These are phyloP conservation scores for Bovichtus variegatus DNA, from an alignment of 2,797 vertebrate genomes.

Conservation along the genomic window DNA sequence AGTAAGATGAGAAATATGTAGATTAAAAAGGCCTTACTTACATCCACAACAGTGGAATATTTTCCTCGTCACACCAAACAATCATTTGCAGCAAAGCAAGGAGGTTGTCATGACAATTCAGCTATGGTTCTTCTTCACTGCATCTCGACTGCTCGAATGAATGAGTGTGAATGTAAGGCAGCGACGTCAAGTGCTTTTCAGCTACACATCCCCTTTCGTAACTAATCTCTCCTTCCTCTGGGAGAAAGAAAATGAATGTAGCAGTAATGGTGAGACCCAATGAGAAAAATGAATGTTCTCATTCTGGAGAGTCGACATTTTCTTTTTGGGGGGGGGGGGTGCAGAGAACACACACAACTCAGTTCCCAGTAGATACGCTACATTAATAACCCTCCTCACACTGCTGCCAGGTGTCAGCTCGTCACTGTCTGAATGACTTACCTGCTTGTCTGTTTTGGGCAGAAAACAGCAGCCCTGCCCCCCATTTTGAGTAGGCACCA, in stretches of 20 bases:
- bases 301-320: conserved; percentile 78
- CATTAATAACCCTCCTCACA: conserved; percentile 81
- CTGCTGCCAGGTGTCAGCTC: conserved; percentile 84
- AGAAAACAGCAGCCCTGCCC: conserved; percentile 75
- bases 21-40: conserved; percentile 38
- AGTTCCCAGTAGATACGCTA: conserved; percentile 83
- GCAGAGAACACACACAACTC: conserved; percentile 76
- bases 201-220: conserved; percentile 65
- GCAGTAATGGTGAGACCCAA: conserved; percentile 70
- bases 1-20: conserved; percentile 21
- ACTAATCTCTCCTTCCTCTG: conserved; percentile 68
- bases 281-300: conserved; percentile 83
- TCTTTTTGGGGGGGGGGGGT: conserved; percentile 54
- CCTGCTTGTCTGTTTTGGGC: conserved; percentile 84
- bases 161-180: conserved; percentile 56
- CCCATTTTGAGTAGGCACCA: conserved; percentile 76
- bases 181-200: conserved; percentile 73
- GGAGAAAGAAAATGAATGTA: conserved; percentile 74
- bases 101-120: conserved; percentile 72
- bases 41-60: conserved; percentile 23
- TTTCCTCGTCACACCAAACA: conserved; percentile 46
- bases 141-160: conserved; percentile 58
- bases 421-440: conserved; percentile 86
- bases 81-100: conserved; percentile 68
- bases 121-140: conserved; percentile 66